Base-by-base conservation (phyloP, 2,113 vertebrate genomes). In the Pionites leucogaster region DNA sequence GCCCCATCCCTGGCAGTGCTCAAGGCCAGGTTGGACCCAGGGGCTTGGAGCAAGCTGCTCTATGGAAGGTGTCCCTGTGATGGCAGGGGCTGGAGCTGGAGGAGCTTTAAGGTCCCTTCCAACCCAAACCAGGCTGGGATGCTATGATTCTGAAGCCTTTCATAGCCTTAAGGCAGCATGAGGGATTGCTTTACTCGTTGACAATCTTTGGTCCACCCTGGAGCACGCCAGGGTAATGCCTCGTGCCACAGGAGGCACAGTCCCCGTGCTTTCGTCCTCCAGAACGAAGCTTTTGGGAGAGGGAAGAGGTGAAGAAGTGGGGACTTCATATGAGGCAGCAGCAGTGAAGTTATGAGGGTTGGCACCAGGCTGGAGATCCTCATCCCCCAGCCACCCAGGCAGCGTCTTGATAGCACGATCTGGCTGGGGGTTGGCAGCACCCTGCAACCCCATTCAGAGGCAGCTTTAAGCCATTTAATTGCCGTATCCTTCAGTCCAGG, bases 341-440 rank as follows among this genome's bases (percentile, higher is more conserved):
- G 13, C 15, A 0, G 0, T 39, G 8, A 28, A 12, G 22, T 55
- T 17, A 0, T 0, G 7, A 11, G 7, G 41, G 64, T 22, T 39
- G 52, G 24, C 63, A 46, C 35, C 70, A 50, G 33, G 23, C 13
- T 18, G 14, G 31, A 23, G 67, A n/a, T 6, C 0, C 1, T 17
- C 15, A 8, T 17, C 69, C 46, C 1, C 9, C 5, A 70, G 13
- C 81, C 93, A 79, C 87, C 80, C 83, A 65, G 22, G 9, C 49
- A 35, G 64, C 33, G 6, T 35, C 44, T 44, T 0, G 15, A 2
- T 20, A 37, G 19, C 11, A 8, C 2, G 0, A 5, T 4, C 4
- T 17, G 39, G 9, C 31, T 6, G 24, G 59, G 16, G n/a, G 19
- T 35, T 25, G 6, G 39, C 1, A 35, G 14, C 17, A 7, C 4